Evolutionary conservation across 2,113 vertebrate species (phyloP).

Genomic region (Sinocyclocheilus anophthalmus): DNA sequence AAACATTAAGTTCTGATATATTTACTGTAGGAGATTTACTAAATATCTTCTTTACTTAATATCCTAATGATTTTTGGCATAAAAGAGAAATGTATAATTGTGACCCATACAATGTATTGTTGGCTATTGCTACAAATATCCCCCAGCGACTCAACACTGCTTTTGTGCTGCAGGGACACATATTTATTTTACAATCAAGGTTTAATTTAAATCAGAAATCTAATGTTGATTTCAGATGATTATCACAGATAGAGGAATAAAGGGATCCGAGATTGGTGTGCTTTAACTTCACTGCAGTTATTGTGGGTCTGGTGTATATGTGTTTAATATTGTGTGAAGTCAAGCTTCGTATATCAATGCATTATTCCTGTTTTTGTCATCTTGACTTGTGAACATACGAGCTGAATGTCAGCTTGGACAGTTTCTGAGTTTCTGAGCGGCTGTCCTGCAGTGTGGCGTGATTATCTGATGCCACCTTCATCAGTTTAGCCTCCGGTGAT

Average conservation of each 20-base stretch:
- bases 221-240: background rate
- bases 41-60: too few species aligned
- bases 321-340: background rate
- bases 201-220: background rate
- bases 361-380: background rate
- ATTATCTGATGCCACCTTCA: too few species aligned
- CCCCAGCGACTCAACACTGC: too few species aligned
- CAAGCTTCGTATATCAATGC: background rate
- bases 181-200: background rate
- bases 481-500: too few species aligned
- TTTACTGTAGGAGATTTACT: too few species aligned
- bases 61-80: too few species aligned
- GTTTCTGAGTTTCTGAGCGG: background rate
- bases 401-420: too few species aligned
- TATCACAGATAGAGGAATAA: background rate
- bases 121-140: too few species aligned
- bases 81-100: too few species aligned
- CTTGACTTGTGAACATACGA: background rate
- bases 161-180: too few species aligned
- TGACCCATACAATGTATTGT: too few species aligned
- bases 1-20: too few species aligned
- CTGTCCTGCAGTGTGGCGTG: background rate
- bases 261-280: background rate
- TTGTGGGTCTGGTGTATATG: background rate
- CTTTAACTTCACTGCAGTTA: background rate